These are phyloP conservation scores for Balaenoptera acutorostrata DNA, from an alignment of 2,113 vertebrate species.

Conservation along the genomic window DNA sequence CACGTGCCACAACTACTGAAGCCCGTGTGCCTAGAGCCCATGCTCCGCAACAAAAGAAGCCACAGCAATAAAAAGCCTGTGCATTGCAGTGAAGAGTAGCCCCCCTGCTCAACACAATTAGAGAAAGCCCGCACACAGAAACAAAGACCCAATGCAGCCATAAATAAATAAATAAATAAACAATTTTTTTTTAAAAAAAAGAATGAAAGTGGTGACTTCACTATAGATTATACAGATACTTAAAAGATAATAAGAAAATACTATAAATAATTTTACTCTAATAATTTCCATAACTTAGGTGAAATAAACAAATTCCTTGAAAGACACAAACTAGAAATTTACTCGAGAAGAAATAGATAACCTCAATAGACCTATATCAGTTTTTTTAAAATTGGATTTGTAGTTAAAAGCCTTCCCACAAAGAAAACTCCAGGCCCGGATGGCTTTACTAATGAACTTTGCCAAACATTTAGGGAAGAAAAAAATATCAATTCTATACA, in stretches of 20 bases:
- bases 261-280: not conserved
- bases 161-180: too few species aligned
- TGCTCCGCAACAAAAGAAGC: too few species aligned
- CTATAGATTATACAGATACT: not conserved
- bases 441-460: not conserved
- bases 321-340: not conserved
- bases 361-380: not conserved
- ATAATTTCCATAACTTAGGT: not conserved
- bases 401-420: not conserved
- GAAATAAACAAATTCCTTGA: not conserved
- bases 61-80: too few species aligned
- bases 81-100: too few species aligned
- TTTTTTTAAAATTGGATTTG: not conserved
- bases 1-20: too few species aligned
- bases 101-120: too few species aligned
- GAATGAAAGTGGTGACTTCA: not conserved
- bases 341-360: not conserved
- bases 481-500: not conserved
- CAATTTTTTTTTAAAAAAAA: too few species aligned
- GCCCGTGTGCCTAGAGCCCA: too few species aligned
- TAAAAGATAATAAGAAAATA: not conserved
- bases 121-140: too few species aligned
- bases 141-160: too few species aligned
- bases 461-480: constrained; percentile 17
- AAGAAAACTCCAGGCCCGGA: not conserved